These are phyloP conservation scores for Perdix hodgsoniae DNA, from an alignment of 2,797 vertebrate genomes.

Conservation along the genomic window DNA sequence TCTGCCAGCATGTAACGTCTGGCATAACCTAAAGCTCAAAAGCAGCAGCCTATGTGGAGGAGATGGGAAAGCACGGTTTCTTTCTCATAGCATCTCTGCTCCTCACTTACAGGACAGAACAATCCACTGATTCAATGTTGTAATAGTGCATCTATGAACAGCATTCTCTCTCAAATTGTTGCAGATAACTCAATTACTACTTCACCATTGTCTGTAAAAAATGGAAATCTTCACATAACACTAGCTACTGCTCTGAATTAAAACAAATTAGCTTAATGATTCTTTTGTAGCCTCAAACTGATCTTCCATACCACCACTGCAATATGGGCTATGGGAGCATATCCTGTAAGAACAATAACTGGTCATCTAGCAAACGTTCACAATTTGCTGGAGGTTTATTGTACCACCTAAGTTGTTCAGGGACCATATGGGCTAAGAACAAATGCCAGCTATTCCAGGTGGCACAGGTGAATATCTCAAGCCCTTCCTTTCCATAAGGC, in stretches of 20 bases:
- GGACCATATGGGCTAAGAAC: neutral
- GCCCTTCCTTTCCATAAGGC: neutral
- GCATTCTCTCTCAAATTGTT: neutral
- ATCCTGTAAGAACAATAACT: neutral
- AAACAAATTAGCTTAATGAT: neutral
- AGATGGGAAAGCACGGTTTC: neutral
- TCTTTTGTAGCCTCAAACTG: neutral
- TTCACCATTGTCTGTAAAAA: neutral
- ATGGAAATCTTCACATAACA: neutral
- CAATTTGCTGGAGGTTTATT: neutral
- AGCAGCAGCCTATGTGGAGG: neutral
- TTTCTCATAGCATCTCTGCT: neutral
- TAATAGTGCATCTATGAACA: neutral
- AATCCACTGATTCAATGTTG: neutral
- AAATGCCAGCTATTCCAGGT: neutral
- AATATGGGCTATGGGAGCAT: neutral
- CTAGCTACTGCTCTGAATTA: neutral
- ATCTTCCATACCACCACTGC: neutral
- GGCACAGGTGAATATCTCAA: neutral
- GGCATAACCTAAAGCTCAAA: slow-evolving; percentile 5
- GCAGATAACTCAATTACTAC: neutral
- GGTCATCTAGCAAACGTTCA: neutral
- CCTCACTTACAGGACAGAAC: neutral
- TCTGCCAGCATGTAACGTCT: slow-evolving; percentile 1
- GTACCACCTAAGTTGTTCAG: neutral